Percentiles rank a stretch among this genome's conserved stretches.
Conservation (phyloP, 1,140 invertebrate species). For the Ylistrum balloti region DNA sequence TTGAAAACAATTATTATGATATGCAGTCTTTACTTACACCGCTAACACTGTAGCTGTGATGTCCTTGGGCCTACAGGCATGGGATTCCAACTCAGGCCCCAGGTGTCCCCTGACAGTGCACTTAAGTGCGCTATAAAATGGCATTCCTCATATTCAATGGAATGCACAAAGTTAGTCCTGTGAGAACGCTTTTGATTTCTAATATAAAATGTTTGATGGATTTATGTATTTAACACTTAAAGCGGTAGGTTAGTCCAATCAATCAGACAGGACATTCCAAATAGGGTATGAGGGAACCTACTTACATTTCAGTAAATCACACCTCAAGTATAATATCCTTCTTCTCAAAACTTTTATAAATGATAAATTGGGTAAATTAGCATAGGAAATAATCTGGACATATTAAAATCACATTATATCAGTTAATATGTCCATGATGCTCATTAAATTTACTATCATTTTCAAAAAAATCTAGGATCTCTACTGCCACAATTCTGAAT, state of each 20-base stretch:
- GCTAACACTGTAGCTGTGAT: background rate
- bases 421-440: no score
- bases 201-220: background rate
- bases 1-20: background rate
- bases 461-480: no score
- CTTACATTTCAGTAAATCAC: no score
- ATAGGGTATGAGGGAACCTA: background rate
- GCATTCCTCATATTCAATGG: background rate
- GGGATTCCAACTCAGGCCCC: background rate
- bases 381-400: no score
- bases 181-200: background rate
- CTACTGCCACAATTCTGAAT: no score
- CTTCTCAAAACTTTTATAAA: no score
- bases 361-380: no score
- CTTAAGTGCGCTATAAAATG: background rate
- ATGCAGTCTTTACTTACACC: background rate
- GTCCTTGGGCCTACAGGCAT: background rate
- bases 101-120: background rate
- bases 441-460: no score
- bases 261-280: background rate
- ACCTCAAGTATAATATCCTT: no score
- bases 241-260: background rate
- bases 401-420: no score
- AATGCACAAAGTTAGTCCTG: background rate
- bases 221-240: constrained; percentile 10